phyloP scores from a whole-genome alignment of 2,888 invertebrate genomes.

The Panzeria rudis region DNA sequence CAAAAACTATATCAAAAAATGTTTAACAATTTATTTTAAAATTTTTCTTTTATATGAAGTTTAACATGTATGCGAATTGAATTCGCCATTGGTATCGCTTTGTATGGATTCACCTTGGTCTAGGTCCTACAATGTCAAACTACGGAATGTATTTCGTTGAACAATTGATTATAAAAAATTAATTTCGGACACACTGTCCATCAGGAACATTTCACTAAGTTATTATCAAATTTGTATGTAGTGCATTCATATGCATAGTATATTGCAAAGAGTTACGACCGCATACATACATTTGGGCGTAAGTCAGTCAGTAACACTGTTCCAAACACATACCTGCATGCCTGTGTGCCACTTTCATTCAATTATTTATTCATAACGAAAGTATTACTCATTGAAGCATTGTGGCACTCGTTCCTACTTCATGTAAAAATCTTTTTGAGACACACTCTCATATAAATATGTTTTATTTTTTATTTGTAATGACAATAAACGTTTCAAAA shows the following conservation, averaged over 20 bases:
- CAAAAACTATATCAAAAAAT: too few relatives aligned
- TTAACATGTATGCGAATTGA: too few relatives aligned
- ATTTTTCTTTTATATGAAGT: too few relatives aligned
- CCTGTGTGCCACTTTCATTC: slow-evolving; percentile 70
- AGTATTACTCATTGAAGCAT: slow-evolving; percentile 64
- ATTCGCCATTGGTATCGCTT: too few relatives aligned
- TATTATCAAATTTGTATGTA: slow-evolving; percentile 16
- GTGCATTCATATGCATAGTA: not conserved
- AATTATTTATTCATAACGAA: slow-evolving; percentile 62
- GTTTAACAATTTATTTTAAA: too few relatives aligned
- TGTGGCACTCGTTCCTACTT: slow-evolving; percentile 13
- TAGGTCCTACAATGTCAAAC: too few relatives aligned
- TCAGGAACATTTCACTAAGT: slow-evolving; percentile 44
- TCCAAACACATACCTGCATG: slow-evolving; percentile 56
- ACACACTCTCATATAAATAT: slow-evolving; percentile 23
- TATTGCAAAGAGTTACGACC: not conserved
- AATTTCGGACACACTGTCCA: not conserved
- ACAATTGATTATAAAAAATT: too few relatives aligned
- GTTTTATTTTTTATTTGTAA: slow-evolving; percentile 29
- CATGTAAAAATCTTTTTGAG: not conserved
- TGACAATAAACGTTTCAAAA: slow-evolving; percentile 57
- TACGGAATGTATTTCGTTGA: too few relatives aligned
- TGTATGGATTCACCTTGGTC: too few relatives aligned
- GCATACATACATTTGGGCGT: not conserved
- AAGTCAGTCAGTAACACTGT: not conserved